Base-by-base conservation (phyloP, 1,140 invertebrate species). In the Anoplophora glabripennis region DNA sequence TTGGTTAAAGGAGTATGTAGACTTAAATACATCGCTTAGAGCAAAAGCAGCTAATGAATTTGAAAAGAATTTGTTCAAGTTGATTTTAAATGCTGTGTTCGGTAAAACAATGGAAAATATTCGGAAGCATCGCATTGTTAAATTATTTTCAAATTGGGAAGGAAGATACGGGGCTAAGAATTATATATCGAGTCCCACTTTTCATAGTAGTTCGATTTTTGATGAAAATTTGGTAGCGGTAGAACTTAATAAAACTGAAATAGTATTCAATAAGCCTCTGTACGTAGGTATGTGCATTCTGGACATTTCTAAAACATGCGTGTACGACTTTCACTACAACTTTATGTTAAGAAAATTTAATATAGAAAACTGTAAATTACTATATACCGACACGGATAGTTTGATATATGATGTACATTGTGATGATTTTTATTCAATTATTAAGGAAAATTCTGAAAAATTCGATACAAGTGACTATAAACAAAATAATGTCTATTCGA, bases 351-450 rank as follows among this genome's bases (percentile, higher is more conserved):
- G 41, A 38, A 48, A 57, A 61, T 72, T 62, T 54, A 33, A 36
- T 21, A 7, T 0, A 4, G 59, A 62, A 14, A 41, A 44, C 28
- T 44, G 42, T 1, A 66, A 72, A 53, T 52, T 78, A 21, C 48
- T 71, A 15, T 77, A 77, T 59, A 73, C 62, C 1, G 76, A 78
- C 61, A 78, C 77, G 0, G 74, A 77, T 65, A 69, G 63, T 51
- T 67, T 77, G 4, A 70, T 75, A 37, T 78, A 76, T 64, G 53
- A 74, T 28, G 7, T 47, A 4, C 2, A 2, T 18, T 47, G 9
- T 33, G 28, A 28, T 21, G 28, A 47, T 11, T 11, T 33, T 11
- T 47, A 47, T 28, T 1, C 12, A 33, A 28, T 28, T 11, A 8
- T 47, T 8, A 47, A 28, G 18, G 9, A 47, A 33, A 33, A 47